Percentiles rank a stretch among this genome's conserved stretches.
Evolutionary conservation across 2,888 invertebrate genomes (phyloP).

Genomic region (Tiliacea aurago): DNA sequence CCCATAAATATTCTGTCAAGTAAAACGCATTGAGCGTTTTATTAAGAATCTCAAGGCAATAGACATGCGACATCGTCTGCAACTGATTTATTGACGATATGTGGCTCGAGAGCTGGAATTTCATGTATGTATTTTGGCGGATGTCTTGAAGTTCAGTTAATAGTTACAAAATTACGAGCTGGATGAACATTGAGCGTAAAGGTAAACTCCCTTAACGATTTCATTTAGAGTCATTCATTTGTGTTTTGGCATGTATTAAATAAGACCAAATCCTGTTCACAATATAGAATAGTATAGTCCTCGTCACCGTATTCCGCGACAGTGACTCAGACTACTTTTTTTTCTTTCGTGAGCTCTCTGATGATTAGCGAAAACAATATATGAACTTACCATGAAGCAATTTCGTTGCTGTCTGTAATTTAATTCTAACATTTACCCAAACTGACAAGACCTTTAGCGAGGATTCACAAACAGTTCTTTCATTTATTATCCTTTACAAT

Average conservation of each 20-base stretch:
- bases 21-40: neutral
- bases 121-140: neutral
- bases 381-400: neutral
- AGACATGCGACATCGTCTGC: constrained; percentile 13
- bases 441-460: neutral
- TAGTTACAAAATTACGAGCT: neutral
- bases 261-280: neutral
- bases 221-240: neutral
- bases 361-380: no score
- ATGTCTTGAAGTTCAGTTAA: neutral
- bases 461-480: constrained; percentile 9
- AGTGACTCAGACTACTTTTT: no score
- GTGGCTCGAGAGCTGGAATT: neutral
- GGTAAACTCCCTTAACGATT: no score
- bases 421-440: constrained; percentile 4
- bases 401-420: constrained; percentile 1
- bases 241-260: no score
- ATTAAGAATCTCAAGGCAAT: constrained; percentile 9
- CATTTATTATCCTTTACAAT: constrained; percentile 12
- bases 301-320: no score
- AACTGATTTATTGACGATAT: constrained; percentile 22
- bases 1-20: neutral
- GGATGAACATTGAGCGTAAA: no score
- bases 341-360: no score
- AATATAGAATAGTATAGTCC: no score